These are phyloP conservation scores for Remorina albescens DNA, from an alignment of 2,797 vertebrate species.

Conservation along the genomic window DNA sequence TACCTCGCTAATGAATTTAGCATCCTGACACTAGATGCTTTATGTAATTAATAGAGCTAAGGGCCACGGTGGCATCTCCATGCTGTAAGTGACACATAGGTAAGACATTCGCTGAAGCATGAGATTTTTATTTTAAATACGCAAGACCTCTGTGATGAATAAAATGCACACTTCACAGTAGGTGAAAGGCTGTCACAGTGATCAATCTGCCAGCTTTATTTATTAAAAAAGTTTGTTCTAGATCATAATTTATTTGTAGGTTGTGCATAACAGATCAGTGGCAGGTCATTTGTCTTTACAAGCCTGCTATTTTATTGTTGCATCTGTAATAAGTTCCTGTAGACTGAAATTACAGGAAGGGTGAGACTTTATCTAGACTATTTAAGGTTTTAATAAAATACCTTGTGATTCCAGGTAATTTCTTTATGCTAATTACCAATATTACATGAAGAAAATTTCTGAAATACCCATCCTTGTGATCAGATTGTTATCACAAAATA, in stretches of 20 bases:
- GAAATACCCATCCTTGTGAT: background rate
- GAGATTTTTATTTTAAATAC: slow-evolving; percentile 72
- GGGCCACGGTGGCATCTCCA: slow-evolving; percentile 66
- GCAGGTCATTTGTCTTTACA: slow-evolving; percentile 57
- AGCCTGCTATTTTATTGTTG: slow-evolving; percentile 34
- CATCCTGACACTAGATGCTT: slow-evolving; percentile 84
- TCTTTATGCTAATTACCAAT: slow-evolving; percentile 14
- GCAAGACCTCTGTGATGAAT: slow-evolving; percentile 53
- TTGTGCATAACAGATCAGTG: slow-evolving; percentile 29
- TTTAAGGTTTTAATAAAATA: slow-evolving; percentile 46
- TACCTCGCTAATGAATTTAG: slow-evolving; percentile 84
- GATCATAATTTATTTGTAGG: slow-evolving; percentile 40
- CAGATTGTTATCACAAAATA: background rate
- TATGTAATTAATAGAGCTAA: slow-evolving; percentile 82
- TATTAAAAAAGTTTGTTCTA: slow-evolving; percentile 27
- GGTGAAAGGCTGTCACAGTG: slow-evolving; percentile 2
- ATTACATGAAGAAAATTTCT: background rate
- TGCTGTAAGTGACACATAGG: slow-evolving; percentile 80
- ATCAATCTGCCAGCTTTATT: slow-evolving; percentile 32
- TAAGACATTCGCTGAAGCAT: slow-evolving; percentile 78
- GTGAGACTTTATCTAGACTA: slow-evolving; percentile 32
- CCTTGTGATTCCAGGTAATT: slow-evolving; percentile 10
- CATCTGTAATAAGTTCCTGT: slow-evolving; percentile 28
- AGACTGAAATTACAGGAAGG: slow-evolving; percentile 39
- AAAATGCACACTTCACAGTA: slow-evolving; percentile 43